These are phyloP conservation scores for Macrosoma leucophasiata DNA, from an alignment of 2,888 invertebrate genomes.

Conservation along the genomic window DNA sequence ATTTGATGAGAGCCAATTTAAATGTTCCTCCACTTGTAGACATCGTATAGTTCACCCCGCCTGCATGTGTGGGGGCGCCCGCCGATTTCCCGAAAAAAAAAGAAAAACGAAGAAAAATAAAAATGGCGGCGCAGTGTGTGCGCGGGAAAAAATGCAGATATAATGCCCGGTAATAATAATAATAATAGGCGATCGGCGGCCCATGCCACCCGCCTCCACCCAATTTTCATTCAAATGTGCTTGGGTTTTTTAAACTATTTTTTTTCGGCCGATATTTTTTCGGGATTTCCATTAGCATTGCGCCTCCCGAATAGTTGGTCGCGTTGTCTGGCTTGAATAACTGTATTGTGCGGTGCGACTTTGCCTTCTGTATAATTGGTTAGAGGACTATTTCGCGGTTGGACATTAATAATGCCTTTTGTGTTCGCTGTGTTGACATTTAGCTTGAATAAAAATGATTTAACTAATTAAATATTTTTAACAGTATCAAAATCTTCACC, in stretches of 20 bases:
- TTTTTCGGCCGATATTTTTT: constrained; percentile 69
- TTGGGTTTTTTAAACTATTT: constrained; percentile 63
- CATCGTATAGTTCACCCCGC: constrained; percentile 67
- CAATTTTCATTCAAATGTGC: constrained; percentile 74
- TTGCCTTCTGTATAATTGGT: no score
- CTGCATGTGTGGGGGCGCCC: constrained; percentile 42
- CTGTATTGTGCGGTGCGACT: constrained; percentile 33
- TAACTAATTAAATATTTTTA: no score
- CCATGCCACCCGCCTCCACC: constrained; percentile 56
- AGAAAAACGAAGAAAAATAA: constrained; percentile 66
- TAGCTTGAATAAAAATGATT: no score
- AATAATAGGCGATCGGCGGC: constrained; percentile 55
- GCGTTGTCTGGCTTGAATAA: constrained; percentile 45
- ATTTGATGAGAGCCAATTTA: constrained; percentile 76
- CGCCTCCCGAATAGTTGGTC: constrained; percentile 50
- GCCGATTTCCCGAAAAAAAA: constrained; percentile 63
- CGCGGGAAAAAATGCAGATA: constrained; percentile 74
- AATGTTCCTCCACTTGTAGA: constrained; percentile 75
- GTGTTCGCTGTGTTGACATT: no score
- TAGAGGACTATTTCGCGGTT: no score
- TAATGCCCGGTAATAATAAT: constrained; percentile 72
- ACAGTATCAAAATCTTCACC: no score
- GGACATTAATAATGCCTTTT: no score
- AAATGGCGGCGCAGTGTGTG: constrained; percentile 61
- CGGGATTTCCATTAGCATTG: constrained; percentile 70